These are phyloP conservation scores for Pristionchus japonicus DNA, from an alignment of 2,888 invertebrate species.

Conservation along the genomic window DNA sequence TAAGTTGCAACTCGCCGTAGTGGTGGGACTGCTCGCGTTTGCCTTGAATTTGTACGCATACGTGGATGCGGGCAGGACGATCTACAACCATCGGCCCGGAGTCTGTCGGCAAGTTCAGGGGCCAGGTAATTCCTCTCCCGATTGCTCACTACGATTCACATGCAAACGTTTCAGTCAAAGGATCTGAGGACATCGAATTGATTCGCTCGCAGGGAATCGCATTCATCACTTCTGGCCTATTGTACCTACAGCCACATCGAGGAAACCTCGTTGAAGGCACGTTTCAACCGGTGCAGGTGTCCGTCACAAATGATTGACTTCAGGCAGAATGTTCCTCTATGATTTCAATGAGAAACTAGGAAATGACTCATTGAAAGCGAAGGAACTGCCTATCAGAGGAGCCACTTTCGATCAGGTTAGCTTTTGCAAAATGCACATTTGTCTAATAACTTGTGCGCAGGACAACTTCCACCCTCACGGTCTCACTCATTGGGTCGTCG, in stretches of 20 bases:
- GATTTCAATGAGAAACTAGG: constrained; percentile 51
- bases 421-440: too few species aligned
- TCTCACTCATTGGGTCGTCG: constrained; percentile 53
- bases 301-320: background rate
- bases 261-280: background rate
- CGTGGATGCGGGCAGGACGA: background rate
- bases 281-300: too few species aligned
- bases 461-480: constrained; percentile 61
- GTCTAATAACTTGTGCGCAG: too few species aligned
- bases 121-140: background rate
- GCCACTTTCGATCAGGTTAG: constrained; percentile 37
- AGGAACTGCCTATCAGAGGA: constrained; percentile 41
- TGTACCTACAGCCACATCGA: constrained; percentile 51
- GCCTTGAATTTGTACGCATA: background rate
- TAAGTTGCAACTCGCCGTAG: background rate
- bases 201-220: constrained; percentile 54
- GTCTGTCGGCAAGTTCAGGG: background rate
- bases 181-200: constrained; percentile 60
- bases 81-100: background rate
- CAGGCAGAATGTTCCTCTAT: constrained; percentile 59
- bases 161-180: constrained; percentile 52
- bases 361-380: constrained; percentile 7
- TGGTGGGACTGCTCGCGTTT: background rate
- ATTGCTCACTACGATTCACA: background rate
- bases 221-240: constrained; percentile 62